Conservation (phyloP, 2,113 vertebrate species). For the Marcusenius ussheri region DNA sequence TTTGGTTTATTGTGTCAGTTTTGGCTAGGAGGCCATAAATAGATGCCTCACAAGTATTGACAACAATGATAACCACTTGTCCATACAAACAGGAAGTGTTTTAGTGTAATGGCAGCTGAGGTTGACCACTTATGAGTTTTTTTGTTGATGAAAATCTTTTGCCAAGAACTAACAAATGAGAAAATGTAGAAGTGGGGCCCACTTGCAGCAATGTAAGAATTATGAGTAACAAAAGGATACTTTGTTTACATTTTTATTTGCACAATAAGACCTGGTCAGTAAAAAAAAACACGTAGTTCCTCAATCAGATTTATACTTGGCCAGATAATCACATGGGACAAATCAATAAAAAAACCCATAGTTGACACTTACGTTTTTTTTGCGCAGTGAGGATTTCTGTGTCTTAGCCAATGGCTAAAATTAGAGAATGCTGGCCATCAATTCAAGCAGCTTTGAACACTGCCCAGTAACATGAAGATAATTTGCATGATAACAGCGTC, state of each 20-base stretch:
- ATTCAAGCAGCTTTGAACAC: neutral
- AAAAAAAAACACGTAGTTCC: constrained; percentile 27
- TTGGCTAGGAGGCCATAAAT: neutral
- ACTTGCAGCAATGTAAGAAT: neutral
- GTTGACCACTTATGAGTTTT: neutral
- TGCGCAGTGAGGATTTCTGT: neutral
- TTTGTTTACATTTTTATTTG: constrained; percentile 36
- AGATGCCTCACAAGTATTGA: neutral
- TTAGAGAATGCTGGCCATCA: neutral
- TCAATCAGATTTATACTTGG: constrained; percentile 35
- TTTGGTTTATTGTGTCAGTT: neutral
- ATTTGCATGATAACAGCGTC: neutral
- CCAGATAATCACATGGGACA: constrained; percentile 40
- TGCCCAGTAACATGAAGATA: constrained; percentile 6
- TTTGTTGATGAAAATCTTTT: neutral
- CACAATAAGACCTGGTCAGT: constrained; percentile 35
- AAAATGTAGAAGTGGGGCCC: neutral
- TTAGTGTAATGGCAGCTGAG: neutral
- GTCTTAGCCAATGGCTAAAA: neutral
- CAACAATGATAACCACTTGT: neutral
- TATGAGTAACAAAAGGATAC: constrained; percentile 42
- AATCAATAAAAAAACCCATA: constrained; percentile 23
- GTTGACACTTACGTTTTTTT: constrained; percentile 27
- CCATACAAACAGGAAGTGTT: neutral
- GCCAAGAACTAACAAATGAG: neutral